Evolutionary conservation across 1,140 invertebrate genomes (phyloP).

Genomic region (Drosophila tani): DNA sequence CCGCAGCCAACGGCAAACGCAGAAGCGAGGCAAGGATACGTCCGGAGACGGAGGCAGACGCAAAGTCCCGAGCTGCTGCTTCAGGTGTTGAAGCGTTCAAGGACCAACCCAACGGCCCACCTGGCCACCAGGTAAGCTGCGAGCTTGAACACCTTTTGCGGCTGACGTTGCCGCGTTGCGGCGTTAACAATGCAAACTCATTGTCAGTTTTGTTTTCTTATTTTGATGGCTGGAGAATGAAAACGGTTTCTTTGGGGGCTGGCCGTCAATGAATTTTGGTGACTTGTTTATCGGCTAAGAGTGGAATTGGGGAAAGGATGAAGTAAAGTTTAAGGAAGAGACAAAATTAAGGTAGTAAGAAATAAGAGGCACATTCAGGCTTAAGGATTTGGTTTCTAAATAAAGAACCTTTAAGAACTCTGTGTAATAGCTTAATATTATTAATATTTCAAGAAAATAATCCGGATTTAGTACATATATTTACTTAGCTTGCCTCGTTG

Average conservation of each 20-base stretch:
- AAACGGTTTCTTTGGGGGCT: conserved; percentile 41
- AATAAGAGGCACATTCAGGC: too few species aligned
- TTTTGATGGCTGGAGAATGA: conserved; percentile 37
- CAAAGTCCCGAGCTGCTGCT: conserved; percentile 33
- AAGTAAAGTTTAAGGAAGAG: conserved; percentile 9
- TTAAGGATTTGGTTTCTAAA: too few species aligned
- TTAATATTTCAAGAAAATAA: too few species aligned
- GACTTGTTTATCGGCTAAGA: conserved; percentile 28
- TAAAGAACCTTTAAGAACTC: too few species aligned
- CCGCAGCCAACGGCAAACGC: conserved; percentile 75
- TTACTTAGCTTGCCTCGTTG: background rate
- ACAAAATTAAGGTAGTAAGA: background rate
- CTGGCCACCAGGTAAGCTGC: conserved; percentile 54
- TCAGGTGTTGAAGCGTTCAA: conserved; percentile 71
- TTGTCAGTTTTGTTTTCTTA: conserved; percentile 68
- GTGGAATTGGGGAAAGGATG: background rate
- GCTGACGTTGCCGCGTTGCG: conserved; percentile 22
- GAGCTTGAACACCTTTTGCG: conserved; percentile 71
- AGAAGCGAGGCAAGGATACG: conserved; percentile 26
- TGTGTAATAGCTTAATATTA: background rate
- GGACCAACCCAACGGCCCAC: conserved; percentile 53
- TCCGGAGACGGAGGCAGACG: conserved; percentile 16
- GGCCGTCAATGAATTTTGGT: conserved; percentile 46
- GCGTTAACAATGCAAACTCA: conserved; percentile 80
- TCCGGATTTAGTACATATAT: background rate